Evolutionary conservation across 1,140 invertebrate genomes (phyloP).

Genomic region (Tigriopus japonicus): DNA sequence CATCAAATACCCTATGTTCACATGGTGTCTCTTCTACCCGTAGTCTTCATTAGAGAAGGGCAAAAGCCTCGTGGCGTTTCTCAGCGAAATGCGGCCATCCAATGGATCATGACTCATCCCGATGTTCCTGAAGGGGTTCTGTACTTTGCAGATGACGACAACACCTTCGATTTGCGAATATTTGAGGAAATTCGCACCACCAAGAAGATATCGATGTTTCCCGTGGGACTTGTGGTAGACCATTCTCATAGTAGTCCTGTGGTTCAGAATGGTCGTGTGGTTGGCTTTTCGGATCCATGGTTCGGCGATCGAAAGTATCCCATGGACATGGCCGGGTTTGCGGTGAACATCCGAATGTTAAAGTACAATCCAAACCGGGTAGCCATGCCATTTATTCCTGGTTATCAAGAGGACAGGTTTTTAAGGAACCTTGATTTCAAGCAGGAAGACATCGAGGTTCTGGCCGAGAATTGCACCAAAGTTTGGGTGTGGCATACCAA

Average conservation of each 20-base stretch:
- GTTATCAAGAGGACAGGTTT: conserved; percentile 55
- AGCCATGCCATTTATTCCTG: conserved; percentile 44
- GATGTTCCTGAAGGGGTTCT: conserved; percentile 27
- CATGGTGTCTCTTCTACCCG: background rate
- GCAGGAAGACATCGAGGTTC: conserved; percentile 46
- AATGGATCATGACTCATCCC: conserved; percentile 36
- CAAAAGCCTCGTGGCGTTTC: conserved; percentile 37
- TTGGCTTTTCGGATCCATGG: conserved; percentile 55
- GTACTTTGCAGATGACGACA: conserved; percentile 48
- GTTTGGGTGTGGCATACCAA: conserved; percentile 20
- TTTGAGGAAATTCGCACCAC: conserved; percentile 58
- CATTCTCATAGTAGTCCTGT: conserved; percentile 40
- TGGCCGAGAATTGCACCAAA: conserved; percentile 45
- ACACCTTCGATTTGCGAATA: conserved; percentile 46
- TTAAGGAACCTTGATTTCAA: conserved; percentile 40
- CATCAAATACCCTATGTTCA: conserved; percentile 21
- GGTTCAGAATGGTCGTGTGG: conserved; percentile 39
- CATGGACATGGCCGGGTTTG: conserved; percentile 74
- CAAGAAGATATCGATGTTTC: conserved; percentile 57
- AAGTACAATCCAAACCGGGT: conserved; percentile 33
- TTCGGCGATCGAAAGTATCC: conserved; percentile 50
- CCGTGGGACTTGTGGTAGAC: conserved; percentile 49
- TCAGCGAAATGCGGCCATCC: conserved; percentile 38
- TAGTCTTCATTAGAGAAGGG: conserved; percentile 34
- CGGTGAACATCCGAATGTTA: conserved; percentile 44